These are phyloP conservation scores for Callinectes sapidus DNA, from an alignment of 2,888 invertebrate genomes.

Conservation along the genomic window DNA sequence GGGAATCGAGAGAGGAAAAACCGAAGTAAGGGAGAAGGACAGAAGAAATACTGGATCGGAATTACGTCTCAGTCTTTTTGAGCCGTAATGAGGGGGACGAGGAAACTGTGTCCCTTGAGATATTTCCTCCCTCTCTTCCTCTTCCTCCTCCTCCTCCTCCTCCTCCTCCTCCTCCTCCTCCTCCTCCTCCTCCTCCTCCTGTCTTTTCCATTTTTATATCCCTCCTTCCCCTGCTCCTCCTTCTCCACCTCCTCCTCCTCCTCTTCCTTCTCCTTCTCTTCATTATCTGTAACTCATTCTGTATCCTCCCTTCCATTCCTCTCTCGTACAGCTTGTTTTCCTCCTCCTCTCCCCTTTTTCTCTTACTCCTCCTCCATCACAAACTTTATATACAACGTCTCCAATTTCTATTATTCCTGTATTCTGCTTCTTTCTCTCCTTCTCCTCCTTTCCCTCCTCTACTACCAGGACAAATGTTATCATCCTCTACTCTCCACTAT, in stretches of 20 bases:
- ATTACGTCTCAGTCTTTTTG: background rate
- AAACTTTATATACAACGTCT: background rate
- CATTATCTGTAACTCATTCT: background rate
- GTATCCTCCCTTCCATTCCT: background rate
- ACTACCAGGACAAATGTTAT: background rate
- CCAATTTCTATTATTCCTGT: background rate
- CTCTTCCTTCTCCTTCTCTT: background rate
- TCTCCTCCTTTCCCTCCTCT: background rate
- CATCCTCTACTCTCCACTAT: background rate
- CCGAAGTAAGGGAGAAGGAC: background rate
- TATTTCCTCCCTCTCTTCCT: background rate
- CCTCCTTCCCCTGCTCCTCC: background rate
- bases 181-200: background rate
- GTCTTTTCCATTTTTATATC: too few relatives aligned
- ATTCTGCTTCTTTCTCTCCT: background rate
- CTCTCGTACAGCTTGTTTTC: background rate
- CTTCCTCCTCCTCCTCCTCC: background rate
- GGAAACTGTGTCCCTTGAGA: background rate
- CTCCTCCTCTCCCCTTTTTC: background rate
- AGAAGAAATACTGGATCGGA: slow-evolving; percentile 6
- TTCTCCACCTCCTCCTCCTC: background rate
- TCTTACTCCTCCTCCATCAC: background rate
- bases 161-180: background rate
- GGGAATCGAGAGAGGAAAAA: background rate
- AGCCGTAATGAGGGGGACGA: background rate